phyloP scores from a whole-genome alignment of 2,888 invertebrate species.

The Lepidonotus clava region DNA sequence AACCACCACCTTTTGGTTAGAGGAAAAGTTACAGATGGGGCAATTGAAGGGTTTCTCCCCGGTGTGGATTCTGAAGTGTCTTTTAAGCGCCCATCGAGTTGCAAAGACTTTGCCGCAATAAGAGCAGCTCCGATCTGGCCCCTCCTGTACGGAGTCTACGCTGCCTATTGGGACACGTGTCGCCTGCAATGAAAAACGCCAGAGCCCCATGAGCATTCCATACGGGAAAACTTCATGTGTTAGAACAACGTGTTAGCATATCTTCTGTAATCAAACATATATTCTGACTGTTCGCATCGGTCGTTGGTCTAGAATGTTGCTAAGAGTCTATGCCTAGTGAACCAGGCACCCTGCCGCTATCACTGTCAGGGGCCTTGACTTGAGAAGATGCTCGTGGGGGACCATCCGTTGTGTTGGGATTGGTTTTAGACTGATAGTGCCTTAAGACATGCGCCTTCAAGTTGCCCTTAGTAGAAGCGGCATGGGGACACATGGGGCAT shows the following conservation, averaged over 20 bases:
- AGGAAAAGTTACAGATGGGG: neutral
- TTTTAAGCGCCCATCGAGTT: neutral
- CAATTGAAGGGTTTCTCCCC: slow-evolving; percentile 26
- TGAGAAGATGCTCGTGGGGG: no score
- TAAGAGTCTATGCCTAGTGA: no score
- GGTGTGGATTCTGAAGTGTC: slow-evolving; percentile 25
- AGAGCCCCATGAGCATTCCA: neutral
- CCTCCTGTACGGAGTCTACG: neutral
- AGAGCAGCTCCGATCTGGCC: neutral
- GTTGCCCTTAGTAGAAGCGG: slow-evolving; percentile 10
- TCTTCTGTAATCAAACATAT: no score
- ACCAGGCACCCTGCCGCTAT: no score
- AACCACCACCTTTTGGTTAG: slow-evolving; percentile 3
- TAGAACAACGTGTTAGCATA: no score
- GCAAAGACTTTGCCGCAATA: slow-evolving; percentile 10
- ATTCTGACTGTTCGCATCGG: no score
- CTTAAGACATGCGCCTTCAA: slow-evolving; percentile 33
- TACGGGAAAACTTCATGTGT: neutral
- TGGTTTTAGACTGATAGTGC: no score
- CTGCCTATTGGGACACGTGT: neutral
- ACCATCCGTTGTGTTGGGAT: no score
- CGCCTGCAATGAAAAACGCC: neutral
- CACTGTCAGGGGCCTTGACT: no score
- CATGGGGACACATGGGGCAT: neutral
- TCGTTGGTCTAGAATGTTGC: no score